A percentile compares a stretch with the other conserved stretches of the same genome.
Conservation (phyloP, 2,888 invertebrate genomes). For the Balanococcus diminutus region DNA sequence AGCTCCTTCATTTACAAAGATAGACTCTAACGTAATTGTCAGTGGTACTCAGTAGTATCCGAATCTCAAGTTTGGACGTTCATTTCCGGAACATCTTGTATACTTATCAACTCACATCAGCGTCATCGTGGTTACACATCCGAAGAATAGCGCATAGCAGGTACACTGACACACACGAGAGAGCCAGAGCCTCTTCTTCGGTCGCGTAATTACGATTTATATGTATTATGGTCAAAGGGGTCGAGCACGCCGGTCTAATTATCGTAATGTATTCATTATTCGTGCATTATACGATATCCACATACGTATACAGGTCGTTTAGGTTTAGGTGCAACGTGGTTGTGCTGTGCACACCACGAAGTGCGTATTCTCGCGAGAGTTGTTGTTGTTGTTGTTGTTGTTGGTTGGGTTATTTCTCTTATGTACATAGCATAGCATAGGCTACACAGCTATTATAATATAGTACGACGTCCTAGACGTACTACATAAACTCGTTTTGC, state of each 20-base stretch:
- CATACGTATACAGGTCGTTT: background rate
- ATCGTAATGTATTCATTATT: constrained; percentile 20
- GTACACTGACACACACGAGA: background rate
- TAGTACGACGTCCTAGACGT: background rate
- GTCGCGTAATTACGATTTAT: background rate
- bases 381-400: background rate
- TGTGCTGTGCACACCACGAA: background rate
- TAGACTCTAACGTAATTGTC: too few relatives aligned
- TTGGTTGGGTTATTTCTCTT: background rate
- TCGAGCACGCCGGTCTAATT: constrained; percentile 2
- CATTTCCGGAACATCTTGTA: too few relatives aligned
- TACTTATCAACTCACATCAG: too few relatives aligned
- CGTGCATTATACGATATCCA: background rate
- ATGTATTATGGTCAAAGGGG: constrained; percentile 5
- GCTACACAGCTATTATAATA: background rate
- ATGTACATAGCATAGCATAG: background rate
- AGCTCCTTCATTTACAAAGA: too few relatives aligned
- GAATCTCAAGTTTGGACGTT: too few relatives aligned
- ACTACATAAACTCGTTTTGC: background rate
- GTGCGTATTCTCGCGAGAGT: background rate
- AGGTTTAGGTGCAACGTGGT: background rate
- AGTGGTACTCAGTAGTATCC: too few relatives aligned
- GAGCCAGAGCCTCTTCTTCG: background rate
- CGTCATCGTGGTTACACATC: too few relatives aligned
- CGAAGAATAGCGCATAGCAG: too few relatives aligned